A percentile compares a stretch with the other conserved stretches of the same genome.
Evolutionary conservation across 2,113 vertebrate genomes (phyloP).

Genomic region (Piprites chloris): DNA sequence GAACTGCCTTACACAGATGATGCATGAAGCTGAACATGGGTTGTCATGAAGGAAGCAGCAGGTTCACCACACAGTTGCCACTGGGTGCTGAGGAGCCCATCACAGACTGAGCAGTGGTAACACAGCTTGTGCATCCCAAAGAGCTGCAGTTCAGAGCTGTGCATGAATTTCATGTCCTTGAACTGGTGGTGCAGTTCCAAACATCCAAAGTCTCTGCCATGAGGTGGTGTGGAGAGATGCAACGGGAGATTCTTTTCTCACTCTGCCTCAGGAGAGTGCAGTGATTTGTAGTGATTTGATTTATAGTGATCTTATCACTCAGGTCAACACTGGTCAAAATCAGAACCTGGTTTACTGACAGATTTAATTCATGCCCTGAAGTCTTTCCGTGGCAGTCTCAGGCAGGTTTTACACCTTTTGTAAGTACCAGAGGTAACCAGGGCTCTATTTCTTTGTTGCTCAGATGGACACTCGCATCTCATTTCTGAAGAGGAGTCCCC

Average conservation of each 20-base stretch:
- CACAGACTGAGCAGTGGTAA: neutral
- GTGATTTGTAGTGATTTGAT: neutral
- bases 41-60: neutral
- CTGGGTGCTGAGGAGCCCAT: neutral
- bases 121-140: neutral
- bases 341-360: neutral
- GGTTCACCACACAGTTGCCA: neutral
- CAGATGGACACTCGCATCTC: constrained; percentile 30
- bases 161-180: neutral
- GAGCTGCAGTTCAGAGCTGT: neutral
- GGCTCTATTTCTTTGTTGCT: neutral
- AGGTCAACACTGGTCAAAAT: neutral
- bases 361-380: neutral
- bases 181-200: neutral
- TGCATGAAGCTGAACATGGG: neutral
- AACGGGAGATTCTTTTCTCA: neutral
- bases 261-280: neutral
- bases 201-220: neutral
- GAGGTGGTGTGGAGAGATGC: neutral
- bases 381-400: neutral
- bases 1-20: neutral
- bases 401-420: neutral
- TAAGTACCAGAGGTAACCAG: neutral
- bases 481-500: constrained; percentile 18
- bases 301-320: neutral